Percentiles rank a stretch among this genome's conserved stretches.
phyloP scores from a whole-genome alignment of 2,113 vertebrate genomes.

The Solea solea region DNA sequence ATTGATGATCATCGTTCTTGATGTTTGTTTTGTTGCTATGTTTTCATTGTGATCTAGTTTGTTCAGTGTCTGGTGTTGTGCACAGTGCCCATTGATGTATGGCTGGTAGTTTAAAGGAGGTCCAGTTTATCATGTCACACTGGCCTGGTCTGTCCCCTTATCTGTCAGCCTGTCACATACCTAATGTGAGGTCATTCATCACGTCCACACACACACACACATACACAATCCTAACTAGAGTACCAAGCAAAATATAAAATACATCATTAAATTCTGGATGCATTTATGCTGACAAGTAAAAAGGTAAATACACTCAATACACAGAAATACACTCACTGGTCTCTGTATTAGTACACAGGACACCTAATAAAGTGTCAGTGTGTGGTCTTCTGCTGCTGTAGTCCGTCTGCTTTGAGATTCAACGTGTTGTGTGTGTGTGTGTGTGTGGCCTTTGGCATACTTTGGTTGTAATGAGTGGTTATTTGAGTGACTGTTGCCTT shows the following conservation, averaged over 20 bases:
- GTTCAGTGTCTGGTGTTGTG: constrained; percentile 33
- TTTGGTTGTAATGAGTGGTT: too few relatives aligned
- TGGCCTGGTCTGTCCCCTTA: constrained; percentile 56
- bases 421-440: too few relatives aligned
- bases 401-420: too few relatives aligned
- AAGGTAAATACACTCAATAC: background rate
- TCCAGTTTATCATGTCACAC: constrained; percentile 64
- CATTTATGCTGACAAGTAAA: constrained; percentile 1
- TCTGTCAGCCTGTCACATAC: constrained; percentile 61
- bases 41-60: constrained; percentile 25
- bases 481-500: too few relatives aligned
- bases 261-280: constrained; percentile 6
- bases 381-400: too few relatives aligned
- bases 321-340: too few relatives aligned
- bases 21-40: constrained; percentile 17
- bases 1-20: background rate
- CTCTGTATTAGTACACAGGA: too few relatives aligned
- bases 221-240: background rate
- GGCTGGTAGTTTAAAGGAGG: constrained; percentile 58
- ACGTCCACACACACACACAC: constrained; percentile 35
- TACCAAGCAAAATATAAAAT: constrained; percentile 5
- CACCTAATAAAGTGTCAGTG: too few relatives aligned
- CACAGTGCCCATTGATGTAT: constrained; percentile 58
- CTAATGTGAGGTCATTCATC: constrained; percentile 65
- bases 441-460: too few relatives aligned